Evolutionary conservation across 2,888 invertebrate species (phyloP).

Genomic region (Trichogramma evanescens): DNA sequence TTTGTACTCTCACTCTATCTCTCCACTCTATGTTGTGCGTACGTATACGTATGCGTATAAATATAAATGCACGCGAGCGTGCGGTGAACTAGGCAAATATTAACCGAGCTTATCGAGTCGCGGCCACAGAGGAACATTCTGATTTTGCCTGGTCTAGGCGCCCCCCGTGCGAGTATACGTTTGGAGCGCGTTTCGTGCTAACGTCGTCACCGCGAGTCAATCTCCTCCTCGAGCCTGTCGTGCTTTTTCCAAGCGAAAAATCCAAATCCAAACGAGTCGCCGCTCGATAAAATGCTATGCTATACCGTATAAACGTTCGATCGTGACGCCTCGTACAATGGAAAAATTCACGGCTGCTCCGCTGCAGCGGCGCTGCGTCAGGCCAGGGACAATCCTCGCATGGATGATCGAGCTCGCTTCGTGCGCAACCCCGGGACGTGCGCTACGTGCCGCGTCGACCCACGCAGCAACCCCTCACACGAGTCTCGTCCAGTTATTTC

Average conservation of each 20-base stretch:
- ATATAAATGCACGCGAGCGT: slow-evolving; percentile 21
- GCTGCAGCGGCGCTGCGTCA: not conserved
- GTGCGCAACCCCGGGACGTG: slow-evolving; percentile 25
- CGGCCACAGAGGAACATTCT: not conserved
- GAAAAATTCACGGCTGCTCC: too few species aligned
- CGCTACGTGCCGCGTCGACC: slow-evolving; percentile 9
- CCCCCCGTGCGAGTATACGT: too few species aligned
- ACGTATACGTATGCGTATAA: not conserved
- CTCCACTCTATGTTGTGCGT: too few species aligned
- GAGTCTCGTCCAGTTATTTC: slow-evolving; percentile 23
- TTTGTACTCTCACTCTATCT: too few species aligned
- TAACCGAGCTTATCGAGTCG: slow-evolving; percentile 10
- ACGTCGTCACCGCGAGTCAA: too few species aligned
- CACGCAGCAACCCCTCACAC: too few species aligned
- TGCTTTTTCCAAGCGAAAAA: too few species aligned
- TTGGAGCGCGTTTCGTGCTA: too few species aligned
- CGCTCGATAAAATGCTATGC: too few species aligned
- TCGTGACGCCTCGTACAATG: too few species aligned
- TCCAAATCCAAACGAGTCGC: too few species aligned
- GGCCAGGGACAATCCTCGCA: slow-evolving; percentile 3
- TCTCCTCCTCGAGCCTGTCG: not conserved
- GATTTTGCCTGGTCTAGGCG: not conserved
- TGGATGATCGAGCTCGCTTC: slow-evolving; percentile 10
- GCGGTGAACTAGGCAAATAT: slow-evolving; percentile 24
- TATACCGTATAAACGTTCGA: too few species aligned